A percentile compares a stretch with the other conserved stretches of the same genome.
These are phyloP conservation scores for Porites lobata DNA, from an alignment of 92 coral and sea anemone genomes.

Conservation along the genomic window DNA sequence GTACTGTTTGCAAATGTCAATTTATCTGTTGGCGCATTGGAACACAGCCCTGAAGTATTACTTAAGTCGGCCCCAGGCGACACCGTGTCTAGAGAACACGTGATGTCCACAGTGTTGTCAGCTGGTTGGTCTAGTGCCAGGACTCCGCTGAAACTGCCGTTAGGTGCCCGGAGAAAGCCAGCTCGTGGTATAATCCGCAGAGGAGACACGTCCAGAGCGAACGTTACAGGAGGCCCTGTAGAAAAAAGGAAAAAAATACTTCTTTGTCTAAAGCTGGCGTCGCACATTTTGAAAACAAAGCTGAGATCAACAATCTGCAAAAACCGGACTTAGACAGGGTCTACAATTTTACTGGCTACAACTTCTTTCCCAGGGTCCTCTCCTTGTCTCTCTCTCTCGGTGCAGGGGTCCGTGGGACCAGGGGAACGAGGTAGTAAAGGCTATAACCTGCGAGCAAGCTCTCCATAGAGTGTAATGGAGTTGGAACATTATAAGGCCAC, in stretches of 20 bases:
- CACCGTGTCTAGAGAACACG: conserved; percentile 62
- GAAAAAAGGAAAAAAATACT: neutral
- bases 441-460: too few species aligned
- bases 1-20: conserved; percentile 47
- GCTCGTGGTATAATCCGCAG: conserved; percentile 61
- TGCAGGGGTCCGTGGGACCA: too few species aligned
- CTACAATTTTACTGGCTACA: too few species aligned
- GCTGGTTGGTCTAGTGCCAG: conserved; percentile 53
- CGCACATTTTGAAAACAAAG: too few species aligned
- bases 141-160: conserved; percentile 35
- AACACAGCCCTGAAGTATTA: conserved; percentile 59
- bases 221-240: conserved; percentile 68
- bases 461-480: too few species aligned
- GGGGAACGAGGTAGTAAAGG: too few species aligned
- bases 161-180: conserved; percentile 53
- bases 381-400: too few species aligned
- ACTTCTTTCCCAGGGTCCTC: too few species aligned
- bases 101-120: conserved; percentile 58
- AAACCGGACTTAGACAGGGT: too few species aligned
- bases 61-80: conserved; percentile 9
- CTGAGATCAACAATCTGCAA: too few species aligned
- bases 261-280: too few species aligned
- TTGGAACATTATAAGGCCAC: too few species aligned
- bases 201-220: conserved; percentile 60
- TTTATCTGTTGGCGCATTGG: conserved; percentile 27